phyloP scores from a whole-genome alignment of 2,797 vertebrate species.

The Rousettus madagascariensis region DNA sequence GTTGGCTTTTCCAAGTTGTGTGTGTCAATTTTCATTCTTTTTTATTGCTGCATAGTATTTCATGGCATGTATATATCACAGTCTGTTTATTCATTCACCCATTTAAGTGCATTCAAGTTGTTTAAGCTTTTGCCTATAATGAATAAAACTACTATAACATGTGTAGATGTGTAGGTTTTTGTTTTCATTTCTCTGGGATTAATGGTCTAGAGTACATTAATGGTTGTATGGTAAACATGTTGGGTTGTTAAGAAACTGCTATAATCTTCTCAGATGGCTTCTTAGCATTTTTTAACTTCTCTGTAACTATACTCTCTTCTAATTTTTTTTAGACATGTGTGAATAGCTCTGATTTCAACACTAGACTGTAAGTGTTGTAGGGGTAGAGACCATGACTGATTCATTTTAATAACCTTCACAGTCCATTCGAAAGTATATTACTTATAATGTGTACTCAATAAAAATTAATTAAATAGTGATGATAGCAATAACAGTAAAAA shows the following conservation, averaged over 20 bases:
- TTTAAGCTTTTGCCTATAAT: background rate
- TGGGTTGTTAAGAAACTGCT: background rate
- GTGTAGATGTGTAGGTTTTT: background rate
- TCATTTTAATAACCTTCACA: background rate
- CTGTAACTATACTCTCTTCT: background rate
- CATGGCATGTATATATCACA: background rate
- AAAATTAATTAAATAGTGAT: background rate
- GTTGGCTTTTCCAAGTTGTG: background rate
- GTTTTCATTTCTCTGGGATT: background rate
- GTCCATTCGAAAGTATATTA: background rate
- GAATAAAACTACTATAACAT: background rate
- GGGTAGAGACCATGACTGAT: background rate
- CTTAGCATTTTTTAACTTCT: background rate
- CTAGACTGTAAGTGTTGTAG: background rate
- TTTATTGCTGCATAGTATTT: background rate
- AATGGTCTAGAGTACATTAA: background rate
- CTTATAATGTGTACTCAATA: background rate
- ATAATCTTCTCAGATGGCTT: background rate
- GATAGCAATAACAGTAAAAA: background rate
- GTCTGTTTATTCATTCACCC: background rate
- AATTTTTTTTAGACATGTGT: background rate
- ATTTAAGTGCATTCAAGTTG: background rate
- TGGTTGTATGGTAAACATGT: background rate
- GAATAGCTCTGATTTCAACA: background rate
- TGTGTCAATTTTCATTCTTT: background rate